These are phyloP conservation scores for Oreonectes daqikongensis DNA, from an alignment of 2,797 vertebrate genomes.

Conservation along the genomic window DNA sequence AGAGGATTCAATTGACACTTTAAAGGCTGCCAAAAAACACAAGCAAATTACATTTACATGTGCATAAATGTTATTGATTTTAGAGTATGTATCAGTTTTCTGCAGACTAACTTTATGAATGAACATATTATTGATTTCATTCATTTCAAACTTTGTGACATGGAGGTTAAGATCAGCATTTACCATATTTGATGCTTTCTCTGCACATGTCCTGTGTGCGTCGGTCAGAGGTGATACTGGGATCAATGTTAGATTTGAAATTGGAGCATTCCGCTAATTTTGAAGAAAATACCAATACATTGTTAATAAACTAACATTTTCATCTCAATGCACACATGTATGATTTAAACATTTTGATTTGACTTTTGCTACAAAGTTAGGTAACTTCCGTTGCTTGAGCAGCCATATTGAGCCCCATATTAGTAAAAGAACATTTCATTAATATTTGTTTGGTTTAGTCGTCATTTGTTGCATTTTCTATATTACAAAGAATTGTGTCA, in stretches of 20 bases:
- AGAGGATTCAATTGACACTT: conserved; percentile 76
- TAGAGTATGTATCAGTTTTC: no score
- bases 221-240: conserved; percentile 59
- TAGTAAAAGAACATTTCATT: no score
- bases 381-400: no score
- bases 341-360: not conserved
- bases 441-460: no score
- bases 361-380: not conserved
- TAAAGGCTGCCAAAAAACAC: conserved; percentile 75
- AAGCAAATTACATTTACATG: not conserved
- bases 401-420: no score
- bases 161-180: conserved; percentile 23
- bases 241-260: conserved; percentile 67
- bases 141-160: not conserved
- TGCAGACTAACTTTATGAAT: no score
- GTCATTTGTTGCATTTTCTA: no score
- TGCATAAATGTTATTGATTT: no score
- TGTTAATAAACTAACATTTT: not conserved
- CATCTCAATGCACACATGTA: not conserved
- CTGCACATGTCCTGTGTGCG: conserved; percentile 70
- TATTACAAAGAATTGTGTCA: no score
- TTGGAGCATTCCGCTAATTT: conserved; percentile 76
- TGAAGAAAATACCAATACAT: not conserved
- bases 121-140: not conserved
- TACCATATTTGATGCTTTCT: conserved; percentile 76